A percentile compares a stretch with the other conserved stretches of the same genome.
Evolutionary conservation across 2,797 vertebrate species (phyloP).

Genomic region (Molossus molossus): DNA sequence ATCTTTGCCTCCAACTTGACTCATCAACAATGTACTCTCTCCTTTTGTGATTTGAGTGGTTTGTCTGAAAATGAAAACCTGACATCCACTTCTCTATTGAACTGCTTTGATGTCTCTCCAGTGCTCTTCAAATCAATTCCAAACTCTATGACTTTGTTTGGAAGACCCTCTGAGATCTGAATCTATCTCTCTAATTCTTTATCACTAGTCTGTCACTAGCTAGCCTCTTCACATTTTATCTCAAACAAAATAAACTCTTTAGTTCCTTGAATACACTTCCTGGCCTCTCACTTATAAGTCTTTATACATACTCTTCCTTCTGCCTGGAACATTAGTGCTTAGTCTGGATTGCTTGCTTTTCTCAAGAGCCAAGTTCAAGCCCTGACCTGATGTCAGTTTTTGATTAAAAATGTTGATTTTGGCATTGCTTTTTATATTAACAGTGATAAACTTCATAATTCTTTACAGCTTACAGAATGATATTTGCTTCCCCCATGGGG

Average conservation of each 20-base stretch:
- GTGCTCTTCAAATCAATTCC: constrained; percentile 31
- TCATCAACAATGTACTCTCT: not conserved
- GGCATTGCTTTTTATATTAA: constrained; percentile 82
- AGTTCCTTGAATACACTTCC: not conserved
- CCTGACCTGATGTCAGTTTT: constrained; percentile 82
- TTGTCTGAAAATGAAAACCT: constrained; percentile 48
- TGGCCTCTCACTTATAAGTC: constrained; percentile 35
- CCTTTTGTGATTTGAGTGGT: not conserved
- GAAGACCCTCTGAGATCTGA: constrained; percentile 14
- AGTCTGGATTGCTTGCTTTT: constrained; percentile 78
- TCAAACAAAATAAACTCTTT: constrained; percentile 12
- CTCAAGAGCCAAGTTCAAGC: constrained; percentile 79
- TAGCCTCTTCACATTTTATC: constrained; percentile 50
- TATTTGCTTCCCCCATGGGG: constrained; percentile 75
- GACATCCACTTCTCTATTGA: not conserved
- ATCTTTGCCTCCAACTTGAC: constrained; percentile 12
- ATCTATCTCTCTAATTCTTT: constrained; percentile 3
- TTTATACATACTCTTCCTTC: not conserved
- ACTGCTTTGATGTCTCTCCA: constrained; percentile 17
- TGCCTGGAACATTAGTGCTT: constrained; percentile 64
- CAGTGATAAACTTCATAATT: constrained; percentile 82
- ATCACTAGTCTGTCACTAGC: not conserved
- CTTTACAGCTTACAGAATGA: constrained; percentile 80
- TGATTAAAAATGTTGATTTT: constrained; percentile 86
- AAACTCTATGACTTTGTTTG: constrained; percentile 48